Conservation (phyloP, 2,797 vertebrate species). For the Gallinago stenura region DNA sequence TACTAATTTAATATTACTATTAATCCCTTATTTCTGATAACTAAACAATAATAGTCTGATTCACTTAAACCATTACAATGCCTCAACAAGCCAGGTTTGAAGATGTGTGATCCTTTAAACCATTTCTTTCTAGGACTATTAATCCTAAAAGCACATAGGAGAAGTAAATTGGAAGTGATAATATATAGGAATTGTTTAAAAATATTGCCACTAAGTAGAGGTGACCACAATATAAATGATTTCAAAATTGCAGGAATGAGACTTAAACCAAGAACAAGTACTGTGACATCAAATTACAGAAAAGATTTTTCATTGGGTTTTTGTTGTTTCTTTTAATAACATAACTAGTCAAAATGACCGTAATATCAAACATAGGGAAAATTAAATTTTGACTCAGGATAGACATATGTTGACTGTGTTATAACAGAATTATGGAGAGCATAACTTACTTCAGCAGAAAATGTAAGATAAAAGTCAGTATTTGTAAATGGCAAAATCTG, state of each 20-base stretch:
- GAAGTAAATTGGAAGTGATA: not conserved
- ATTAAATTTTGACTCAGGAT: conserved; percentile 10
- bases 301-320: not conserved
- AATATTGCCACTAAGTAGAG: not conserved
- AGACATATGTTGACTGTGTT: not conserved
- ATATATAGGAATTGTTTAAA: not conserved
- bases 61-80: not conserved
- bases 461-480: not conserved
- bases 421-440: not conserved
- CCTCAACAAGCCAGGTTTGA: not conserved
- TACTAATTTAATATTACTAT: not conserved
- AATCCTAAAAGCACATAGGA: not conserved
- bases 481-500: conserved; percentile 17
- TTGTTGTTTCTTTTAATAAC: conserved; percentile 14
- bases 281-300: not conserved
- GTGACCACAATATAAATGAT: not conserved
- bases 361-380: not conserved
- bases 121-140: not conserved
- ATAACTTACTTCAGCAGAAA: conserved; percentile 18
- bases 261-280: not conserved
- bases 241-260: not conserved
- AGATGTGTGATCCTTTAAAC: not conserved
- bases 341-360: conserved; percentile 17
- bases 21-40: not conserved
- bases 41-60: not conserved